Conservation (phyloP, 1,140 invertebrate genomes). For the Drosophila kepulauana region DNA sequence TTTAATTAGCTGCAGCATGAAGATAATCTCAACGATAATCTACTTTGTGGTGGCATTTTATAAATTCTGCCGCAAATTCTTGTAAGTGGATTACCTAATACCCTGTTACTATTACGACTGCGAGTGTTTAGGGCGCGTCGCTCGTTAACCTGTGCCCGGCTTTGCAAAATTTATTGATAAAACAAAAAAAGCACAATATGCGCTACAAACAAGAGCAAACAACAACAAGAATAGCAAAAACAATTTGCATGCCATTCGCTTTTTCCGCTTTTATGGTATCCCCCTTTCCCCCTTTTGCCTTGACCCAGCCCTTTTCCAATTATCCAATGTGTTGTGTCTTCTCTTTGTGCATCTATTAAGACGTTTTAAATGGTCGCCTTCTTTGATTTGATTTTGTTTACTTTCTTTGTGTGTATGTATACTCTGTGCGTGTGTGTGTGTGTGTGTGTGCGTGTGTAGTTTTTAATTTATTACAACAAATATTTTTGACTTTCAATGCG, state of each 20-base stretch:
- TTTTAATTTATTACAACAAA: constrained; percentile 29
- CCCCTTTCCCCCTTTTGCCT: neutral
- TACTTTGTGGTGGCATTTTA: constrained; percentile 67
- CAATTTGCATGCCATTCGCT: constrained; percentile 25
- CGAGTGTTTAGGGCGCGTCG: constrained; percentile 27
- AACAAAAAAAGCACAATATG: constrained; percentile 24
- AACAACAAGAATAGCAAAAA: constrained; percentile 9
- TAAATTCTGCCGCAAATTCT: constrained; percentile 72
- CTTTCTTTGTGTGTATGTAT: constrained; percentile 6
- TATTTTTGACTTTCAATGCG: constrained; percentile 33
- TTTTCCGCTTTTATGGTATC: constrained; percentile 29
- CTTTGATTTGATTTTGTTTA: constrained; percentile 47
- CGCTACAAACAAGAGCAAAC: neutral
- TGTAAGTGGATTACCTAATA: constrained; percentile 74
- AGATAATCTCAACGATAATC: constrained; percentile 71
- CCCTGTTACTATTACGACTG: neutral
- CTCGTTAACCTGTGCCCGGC: constrained; percentile 26
- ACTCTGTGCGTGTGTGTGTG: neutral
- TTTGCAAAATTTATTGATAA: constrained; percentile 38
- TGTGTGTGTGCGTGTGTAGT: constrained; percentile 8
- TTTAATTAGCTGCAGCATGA: constrained; percentile 52
- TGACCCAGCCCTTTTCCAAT: neutral
- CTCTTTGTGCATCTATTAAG: constrained; percentile 19
- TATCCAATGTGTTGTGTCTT: constrained; percentile 7
- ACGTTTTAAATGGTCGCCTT: constrained; percentile 18